Conservation (phyloP, 1,140 invertebrate species). For the Conus betulinus region DNA sequence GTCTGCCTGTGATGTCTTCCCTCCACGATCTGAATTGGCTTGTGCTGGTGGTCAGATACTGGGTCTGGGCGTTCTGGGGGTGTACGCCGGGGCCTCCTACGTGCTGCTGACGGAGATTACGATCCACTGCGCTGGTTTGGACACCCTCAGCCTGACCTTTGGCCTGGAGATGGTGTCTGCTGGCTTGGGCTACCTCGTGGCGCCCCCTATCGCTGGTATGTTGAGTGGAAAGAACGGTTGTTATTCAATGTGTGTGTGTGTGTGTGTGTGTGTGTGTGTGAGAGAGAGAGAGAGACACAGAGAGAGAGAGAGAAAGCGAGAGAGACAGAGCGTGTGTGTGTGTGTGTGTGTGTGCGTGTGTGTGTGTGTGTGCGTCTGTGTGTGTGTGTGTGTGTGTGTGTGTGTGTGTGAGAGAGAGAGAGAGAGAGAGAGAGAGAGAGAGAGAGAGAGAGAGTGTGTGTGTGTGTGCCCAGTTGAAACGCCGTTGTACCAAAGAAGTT, state of each 20-base stretch:
- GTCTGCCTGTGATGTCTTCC: too few relatives aligned
- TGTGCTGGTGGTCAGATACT: not conserved
- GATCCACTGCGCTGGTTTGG: conserved; percentile 24
- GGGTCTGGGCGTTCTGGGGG: not conserved
- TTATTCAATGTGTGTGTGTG: not conserved
- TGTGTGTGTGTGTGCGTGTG: not conserved
- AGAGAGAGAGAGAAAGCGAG: too few relatives aligned
- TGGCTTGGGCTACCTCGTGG: conserved; percentile 16
- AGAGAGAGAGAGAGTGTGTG: too few relatives aligned
- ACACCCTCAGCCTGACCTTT: conserved; percentile 19
- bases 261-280: not conserved
- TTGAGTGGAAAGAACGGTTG: not conserved
- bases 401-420: not conserved
- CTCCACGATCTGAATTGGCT: too few relatives aligned
- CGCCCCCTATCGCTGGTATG: conserved; percentile 36
- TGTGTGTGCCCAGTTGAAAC: too few relatives aligned
- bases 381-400: not conserved
- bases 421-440: too few relatives aligned
- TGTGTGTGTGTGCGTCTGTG: not conserved
- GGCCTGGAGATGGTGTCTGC: conserved; percentile 27
- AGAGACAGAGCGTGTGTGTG: not conserved
- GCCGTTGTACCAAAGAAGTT: too few relatives aligned
- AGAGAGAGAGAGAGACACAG: too few relatives aligned
- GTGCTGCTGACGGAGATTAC: conserved; percentile 20
- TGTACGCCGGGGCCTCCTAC: conserved; percentile 17